These are phyloP conservation scores for Bucorvus abyssinicus DNA, from an alignment of 2,797 vertebrate genomes.

Conservation along the genomic window DNA sequence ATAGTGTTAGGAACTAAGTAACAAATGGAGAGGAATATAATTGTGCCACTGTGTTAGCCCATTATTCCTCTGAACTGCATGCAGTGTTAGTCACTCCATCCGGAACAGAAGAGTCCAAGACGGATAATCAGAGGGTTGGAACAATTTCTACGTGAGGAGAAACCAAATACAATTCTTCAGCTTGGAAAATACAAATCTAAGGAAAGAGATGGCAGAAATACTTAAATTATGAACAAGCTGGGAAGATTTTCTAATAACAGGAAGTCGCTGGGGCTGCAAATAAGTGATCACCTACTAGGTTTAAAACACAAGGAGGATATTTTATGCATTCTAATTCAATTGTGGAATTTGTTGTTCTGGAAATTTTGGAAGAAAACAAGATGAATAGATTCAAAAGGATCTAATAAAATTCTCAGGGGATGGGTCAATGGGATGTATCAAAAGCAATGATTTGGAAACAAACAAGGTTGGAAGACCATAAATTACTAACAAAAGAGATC, in stretches of 20 bases:
- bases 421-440: not conserved
- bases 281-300: not conserved
- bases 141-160: conserved; percentile 39
- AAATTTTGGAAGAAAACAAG: not conserved
- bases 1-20: not conserved
- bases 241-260: conserved; percentile 10
- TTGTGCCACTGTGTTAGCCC: conserved; percentile 15
- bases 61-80: conserved; percentile 33
- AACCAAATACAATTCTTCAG: conserved; percentile 30
- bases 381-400: not conserved
- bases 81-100: not conserved
- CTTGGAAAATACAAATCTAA: conserved; percentile 1
- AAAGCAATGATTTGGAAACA: not conserved
- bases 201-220: conserved; percentile 17
- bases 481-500: not conserved
- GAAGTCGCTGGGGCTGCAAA: not conserved
- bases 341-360: not conserved
- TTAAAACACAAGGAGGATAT: not conserved
- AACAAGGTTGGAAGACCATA: not conserved
- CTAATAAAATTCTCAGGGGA: not conserved
- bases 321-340: conserved; percentile 20
- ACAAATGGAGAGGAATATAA: conserved; percentile 16
- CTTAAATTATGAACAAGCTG: not conserved
- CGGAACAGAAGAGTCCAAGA: conserved; percentile 45
- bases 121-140: conserved; percentile 48